Evolutionary conservation across 2,113 vertebrate genomes (phyloP), one percentile per base, ranked within the genome.

Genomic region (Nothoprocta perdicaria): DNA sequence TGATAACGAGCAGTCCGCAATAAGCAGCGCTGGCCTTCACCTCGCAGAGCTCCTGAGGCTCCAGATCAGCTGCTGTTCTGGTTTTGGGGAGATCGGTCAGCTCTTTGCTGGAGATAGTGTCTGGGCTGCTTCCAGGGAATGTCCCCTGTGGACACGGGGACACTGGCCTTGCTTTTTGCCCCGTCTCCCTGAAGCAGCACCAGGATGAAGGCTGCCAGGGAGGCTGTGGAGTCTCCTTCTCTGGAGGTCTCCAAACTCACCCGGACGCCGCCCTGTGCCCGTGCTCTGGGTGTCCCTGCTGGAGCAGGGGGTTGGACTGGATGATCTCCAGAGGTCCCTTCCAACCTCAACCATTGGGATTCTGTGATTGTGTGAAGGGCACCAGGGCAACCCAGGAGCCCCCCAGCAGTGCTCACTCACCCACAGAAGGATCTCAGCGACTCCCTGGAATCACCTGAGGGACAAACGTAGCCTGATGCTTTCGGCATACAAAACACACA

Each of bases 121-220:
- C 46, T 35, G 48, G 45, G 16, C 67, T 69, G n/a, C 48, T 50
- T 50, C 46, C 24, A 26, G 48, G 48, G 48, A 46, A 21, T 19
- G 46, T 21, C 46, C 46, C 46, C 18, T 16, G 46, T 7, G 10
- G 26, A 7, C 26, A 35, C 5, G 14, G 71, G 21, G 35, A 78
- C 0, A 0, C 15, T 68, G 52, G 11, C 10, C 40, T 66, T 84
- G 69, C 35, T 33, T 7, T 65, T 74, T 38, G 43, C 10, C 16
- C 11, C 1, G 1, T 23, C 40, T 12, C 1, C 24, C 8, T 22
- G 38, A 62, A 55, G 52, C 24, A 80, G 11, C 43, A 52, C 12
- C 16, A 3, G 33, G 46, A 24, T 82, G 41, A n/a, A 69, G n/a
- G 40, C 50, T 35, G n/a, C 35, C 35, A 38, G 35, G 35, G 35